Percentiles rank a stretch among this genome's conserved stretches.
phyloP scores from a whole-genome alignment of 1,140 invertebrate genomes.

The Watersipora subatra region DNA sequence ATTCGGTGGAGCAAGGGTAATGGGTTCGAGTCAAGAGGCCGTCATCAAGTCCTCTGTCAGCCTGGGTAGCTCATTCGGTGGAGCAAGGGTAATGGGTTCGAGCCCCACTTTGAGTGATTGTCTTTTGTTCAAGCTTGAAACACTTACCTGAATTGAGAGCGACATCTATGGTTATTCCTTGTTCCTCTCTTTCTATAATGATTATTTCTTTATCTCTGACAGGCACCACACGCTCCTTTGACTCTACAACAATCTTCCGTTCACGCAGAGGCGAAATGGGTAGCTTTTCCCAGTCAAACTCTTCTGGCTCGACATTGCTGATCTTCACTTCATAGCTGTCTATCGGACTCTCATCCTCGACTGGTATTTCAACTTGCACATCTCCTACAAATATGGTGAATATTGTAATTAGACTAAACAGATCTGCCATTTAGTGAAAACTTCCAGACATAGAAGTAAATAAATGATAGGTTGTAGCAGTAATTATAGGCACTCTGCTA shows the following conservation, averaged over 20 bases:
- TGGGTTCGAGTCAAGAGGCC: too few relatives aligned
- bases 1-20: too few relatives aligned
- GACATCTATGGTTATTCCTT: neutral
- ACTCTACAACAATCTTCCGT: neutral
- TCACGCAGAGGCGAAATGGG: neutral
- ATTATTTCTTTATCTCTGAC: neutral
- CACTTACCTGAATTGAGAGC: neutral
- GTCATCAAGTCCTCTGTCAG: too few relatives aligned
- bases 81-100: neutral
- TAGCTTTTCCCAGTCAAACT: neutral
- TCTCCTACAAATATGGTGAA: too few relatives aligned
- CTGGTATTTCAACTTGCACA: neutral
- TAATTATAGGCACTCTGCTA: too few relatives aligned
- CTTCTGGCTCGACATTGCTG: neutral
- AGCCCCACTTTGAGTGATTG: neutral
- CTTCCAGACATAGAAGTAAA: too few relatives aligned
- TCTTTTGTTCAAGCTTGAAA: neutral
- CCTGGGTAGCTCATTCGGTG: neutral
- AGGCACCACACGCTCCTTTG: neutral
- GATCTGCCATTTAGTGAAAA: too few relatives aligned
- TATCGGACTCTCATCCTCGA: neutral
- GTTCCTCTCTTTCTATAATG: neutral
- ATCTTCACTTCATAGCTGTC: neutral
- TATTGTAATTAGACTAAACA: too few relatives aligned
- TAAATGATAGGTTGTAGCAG: too few relatives aligned